Conservation (phyloP, 2,113 vertebrate species). For the Alexandromys fortis region DNA sequence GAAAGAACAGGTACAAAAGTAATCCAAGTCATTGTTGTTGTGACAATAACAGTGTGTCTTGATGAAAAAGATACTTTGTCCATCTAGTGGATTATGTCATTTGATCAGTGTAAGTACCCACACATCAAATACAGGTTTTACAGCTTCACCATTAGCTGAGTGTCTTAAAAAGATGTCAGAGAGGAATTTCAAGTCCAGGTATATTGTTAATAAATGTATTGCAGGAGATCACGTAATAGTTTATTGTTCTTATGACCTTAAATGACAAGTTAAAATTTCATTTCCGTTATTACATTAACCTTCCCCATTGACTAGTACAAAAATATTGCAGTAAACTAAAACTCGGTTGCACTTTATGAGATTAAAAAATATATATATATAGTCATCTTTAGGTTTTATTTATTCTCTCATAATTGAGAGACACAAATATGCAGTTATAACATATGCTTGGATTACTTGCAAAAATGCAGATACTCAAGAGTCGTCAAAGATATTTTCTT, state of each 20-base stretch:
- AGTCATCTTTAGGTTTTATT: constrained; percentile 48
- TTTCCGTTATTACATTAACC: constrained; percentile 35
- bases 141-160: constrained; percentile 34
- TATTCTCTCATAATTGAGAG: neutral
- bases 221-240: neutral
- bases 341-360: neutral
- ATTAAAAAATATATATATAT: constrained; percentile 3
- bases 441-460: neutral
- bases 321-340: constrained; percentile 41
- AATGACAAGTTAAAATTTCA: constrained; percentile 27
- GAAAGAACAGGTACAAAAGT: neutral
- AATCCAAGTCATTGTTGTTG: neutral
- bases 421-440: constrained; percentile 26
- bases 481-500: constrained; percentile 45
- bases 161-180: neutral
- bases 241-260: constrained; percentile 47
- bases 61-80: neutral
- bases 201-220: constrained; percentile 25
- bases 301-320: neutral
- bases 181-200: neutral
- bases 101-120: neutral
- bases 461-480: neutral
- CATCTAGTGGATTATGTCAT: constrained; percentile 24
- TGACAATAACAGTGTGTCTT: neutral
- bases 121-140: constrained; percentile 24